These are phyloP conservation scores for Philereme vetulata DNA, from an alignment of 2,888 invertebrate genomes.

Conservation along the genomic window DNA sequence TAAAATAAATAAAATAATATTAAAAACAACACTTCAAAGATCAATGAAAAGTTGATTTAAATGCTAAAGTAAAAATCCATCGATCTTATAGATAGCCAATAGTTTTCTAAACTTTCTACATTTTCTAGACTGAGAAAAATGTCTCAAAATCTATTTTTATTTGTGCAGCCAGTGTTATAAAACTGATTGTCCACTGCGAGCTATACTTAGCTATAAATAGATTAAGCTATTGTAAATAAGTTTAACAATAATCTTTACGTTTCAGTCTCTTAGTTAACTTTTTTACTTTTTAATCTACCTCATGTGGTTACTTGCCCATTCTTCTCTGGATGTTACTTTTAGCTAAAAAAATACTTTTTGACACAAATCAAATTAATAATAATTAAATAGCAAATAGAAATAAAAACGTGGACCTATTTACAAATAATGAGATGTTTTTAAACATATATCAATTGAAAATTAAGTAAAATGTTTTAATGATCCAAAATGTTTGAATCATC, in stretches of 20 bases:
- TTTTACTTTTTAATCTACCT: slow-evolving; percentile 61
- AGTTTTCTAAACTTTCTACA: slow-evolving; percentile 14
- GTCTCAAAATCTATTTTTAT: slow-evolving; percentile 3
- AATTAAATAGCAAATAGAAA: no score
- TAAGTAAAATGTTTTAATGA: no score
- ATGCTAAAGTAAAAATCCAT: slow-evolving; percentile 13
- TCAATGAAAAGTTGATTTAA: slow-evolving; percentile 15
- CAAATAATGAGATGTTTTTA: no score
- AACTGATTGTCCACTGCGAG: slow-evolving; percentile 48
- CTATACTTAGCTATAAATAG: slow-evolving; percentile 40
- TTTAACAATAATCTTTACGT: slow-evolving; percentile 20
- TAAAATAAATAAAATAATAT: no score
- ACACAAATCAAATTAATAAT: no score
- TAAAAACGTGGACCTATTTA: no score
- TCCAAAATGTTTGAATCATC: no score
- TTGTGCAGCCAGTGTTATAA: slow-evolving; percentile 14
- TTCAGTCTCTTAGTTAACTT: slow-evolving; percentile 37
- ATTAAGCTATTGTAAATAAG: slow-evolving; percentile 19
- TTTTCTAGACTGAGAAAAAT: slow-evolving; percentile 14
- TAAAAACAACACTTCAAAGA: slow-evolving; percentile 15
- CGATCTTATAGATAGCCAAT: slow-evolving; percentile 10
- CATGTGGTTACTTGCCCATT: slow-evolving; percentile 50
- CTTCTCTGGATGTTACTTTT: slow-evolving; percentile 24
- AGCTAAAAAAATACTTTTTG: not conserved
- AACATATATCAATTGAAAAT: no score